These are phyloP conservation scores for Steinernema feltiae DNA, from an alignment of 1,140 invertebrate genomes.

Conservation along the genomic window DNA sequence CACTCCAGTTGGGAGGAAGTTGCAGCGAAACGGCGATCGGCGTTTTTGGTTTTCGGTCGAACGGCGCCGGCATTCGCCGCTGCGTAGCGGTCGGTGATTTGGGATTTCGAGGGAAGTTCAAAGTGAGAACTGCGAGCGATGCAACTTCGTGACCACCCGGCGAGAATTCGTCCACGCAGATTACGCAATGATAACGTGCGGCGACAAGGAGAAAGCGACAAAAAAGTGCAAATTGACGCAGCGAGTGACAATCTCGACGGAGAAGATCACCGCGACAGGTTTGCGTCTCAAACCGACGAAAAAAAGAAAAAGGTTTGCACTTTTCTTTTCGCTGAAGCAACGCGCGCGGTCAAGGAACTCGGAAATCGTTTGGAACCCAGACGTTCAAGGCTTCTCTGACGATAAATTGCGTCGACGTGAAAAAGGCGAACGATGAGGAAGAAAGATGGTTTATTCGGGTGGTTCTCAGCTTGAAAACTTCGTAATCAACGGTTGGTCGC, in stretches of 20 bases:
- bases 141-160: background rate
- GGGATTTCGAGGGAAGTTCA: no score
- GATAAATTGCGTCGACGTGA: no score
- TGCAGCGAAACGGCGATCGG: no score
- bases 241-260: background rate
- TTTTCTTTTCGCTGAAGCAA: background rate
- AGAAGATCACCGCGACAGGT: background rate
- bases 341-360: background rate
- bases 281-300: no score
- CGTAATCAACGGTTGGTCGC: background rate
- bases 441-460: no score
- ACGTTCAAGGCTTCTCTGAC: background rate
- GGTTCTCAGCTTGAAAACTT: conserved; percentile 15
- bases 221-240: background rate
- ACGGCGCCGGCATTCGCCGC: no score
- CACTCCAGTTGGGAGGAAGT: background rate
- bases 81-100: no score
- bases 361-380: background rate
- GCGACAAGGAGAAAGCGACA: background rate
- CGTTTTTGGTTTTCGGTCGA: no score
- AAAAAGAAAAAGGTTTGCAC: background rate
- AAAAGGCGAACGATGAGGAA: no score
- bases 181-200: background rate
- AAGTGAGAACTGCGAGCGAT: no score
- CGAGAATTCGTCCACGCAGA: background rate